Evolutionary conservation across 2,113 vertebrate genomes (phyloP).

Genomic region (Pygoscelis adeliae): DNA sequence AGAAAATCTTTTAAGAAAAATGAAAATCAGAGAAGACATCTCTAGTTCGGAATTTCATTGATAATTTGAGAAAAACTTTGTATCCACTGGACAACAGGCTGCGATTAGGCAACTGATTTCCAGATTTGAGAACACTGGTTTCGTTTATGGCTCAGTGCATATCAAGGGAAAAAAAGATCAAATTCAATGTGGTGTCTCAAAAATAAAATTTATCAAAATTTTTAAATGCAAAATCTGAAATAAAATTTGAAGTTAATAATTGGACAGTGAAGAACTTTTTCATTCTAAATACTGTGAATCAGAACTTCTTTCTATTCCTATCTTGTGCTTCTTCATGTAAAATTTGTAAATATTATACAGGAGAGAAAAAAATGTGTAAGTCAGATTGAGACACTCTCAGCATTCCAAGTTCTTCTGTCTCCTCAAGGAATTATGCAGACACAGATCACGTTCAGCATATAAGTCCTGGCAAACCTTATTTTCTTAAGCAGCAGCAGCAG

Average conservation of each 20-base stretch:
- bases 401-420: background rate
- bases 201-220: background rate
- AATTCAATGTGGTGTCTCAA: background rate
- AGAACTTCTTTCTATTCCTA: background rate
- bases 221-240: background rate
- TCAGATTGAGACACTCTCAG: background rate
- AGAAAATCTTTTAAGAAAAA: background rate
- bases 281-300: background rate
- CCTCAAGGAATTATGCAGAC: background rate
- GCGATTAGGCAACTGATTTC: background rate
- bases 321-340: background rate
- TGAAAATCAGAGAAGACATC: background rate
- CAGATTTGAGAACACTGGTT: background rate
- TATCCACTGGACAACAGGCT: background rate
- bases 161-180: background rate
- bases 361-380: background rate
- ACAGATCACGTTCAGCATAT: background rate
- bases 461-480: background rate
- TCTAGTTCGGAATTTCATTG: background rate
- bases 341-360: background rate
- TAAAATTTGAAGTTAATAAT: background rate
- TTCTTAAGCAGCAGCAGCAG: background rate
- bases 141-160: background rate
- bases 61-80: background rate
- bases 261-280: background rate